Base-by-base conservation (phyloP, 2,113 vertebrate genomes). In the Brienomyrus brachyistius region DNA sequence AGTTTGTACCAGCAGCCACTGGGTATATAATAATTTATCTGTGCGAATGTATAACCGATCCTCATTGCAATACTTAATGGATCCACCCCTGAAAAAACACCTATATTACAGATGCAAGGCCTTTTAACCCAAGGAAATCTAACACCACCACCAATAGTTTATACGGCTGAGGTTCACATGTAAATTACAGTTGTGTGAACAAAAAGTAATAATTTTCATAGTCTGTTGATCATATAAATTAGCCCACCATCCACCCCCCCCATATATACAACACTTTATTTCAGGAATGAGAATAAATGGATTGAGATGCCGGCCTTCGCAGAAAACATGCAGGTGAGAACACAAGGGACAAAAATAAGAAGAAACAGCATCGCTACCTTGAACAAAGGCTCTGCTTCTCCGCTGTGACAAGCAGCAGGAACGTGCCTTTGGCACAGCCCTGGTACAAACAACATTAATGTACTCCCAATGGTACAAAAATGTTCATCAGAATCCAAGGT, bases 181-280 rank as follows among this genome's bases (percentile, higher is more conserved):
- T 80, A 80, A 80, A 80, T 80, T 80, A 80, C 15, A 80, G 31
- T 21, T 80, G 74, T 43, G 35, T 80, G 74, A 80, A 77, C 31
- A 77, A 77, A 77, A 11, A 43, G 31, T 80, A 80, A 80, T 80
- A 19, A 80, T 80, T 80, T 80, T 80, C 74, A 80, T 80, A 80
- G 74, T 80, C 74, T 80, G 74, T 80, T 43, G 74, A 40, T 80
- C 74, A 80, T 43, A 80, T 43, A 80, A 80, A 80, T 80, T 15
- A 80, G 11, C 74, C 35, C n/a, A n/a, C n/a, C n/a, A n/a, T n/a
- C n/a, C n/a, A n/a, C 74, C 5, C 27, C 31, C 4, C 15, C 31
- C 70, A 77, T 5, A 77, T 31, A 17, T 13, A 77, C 27, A 40
- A 77, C 31, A 19, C n/a, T 80, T 43, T 13, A 43, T 43, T 80